Evolutionary conservation across 2,797 vertebrate species (phyloP), one percentile per base, ranked within the genome.

Genomic region (Okamejei kenojei): DNA sequence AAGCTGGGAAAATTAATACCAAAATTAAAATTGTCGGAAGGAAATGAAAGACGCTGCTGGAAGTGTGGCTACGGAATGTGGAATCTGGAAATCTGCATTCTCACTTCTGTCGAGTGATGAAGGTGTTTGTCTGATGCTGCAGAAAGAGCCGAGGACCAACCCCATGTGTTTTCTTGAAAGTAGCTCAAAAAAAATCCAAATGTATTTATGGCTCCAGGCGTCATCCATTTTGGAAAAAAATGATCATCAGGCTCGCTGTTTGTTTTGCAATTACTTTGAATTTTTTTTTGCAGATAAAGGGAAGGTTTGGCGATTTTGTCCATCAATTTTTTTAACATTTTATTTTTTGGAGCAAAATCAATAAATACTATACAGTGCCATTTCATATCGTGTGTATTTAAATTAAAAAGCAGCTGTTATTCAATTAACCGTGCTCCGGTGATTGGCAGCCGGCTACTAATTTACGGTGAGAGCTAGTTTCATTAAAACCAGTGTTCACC

Each of bases 21-120:
- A 88, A 88, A 88, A 88, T 88, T 88, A 88, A 88, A 88, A 88
- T 88, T 29, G 68, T 88, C 84, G 35, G 32, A 88, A 88, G 61
- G 17, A 88, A 88, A 88, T 63, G 32, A n/a, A 88, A 88, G 68
- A 35, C 35, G 84, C 84, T 88, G 7, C 84, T 8, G 84, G 84
- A 61, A 65, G 32, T 88, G n/a, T 29, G 38, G 38, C 38, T 38
- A 38, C 84, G 65, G 84, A 88, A 61, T 88, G 61, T 63, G 35
- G 84, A 7, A 88, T 88, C n/a, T 68, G 61, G 35, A 73, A 68
- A 88, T 61, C 45, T 88, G 84, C n/a, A 68, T 68, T 88, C 19
- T 88, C 61, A 88, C 68, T 68, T 88, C n/a, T 88, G 17, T 88
- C 17, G n/a, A 88, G 32, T n/a, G 68, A 68, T 88, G 65, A 88